A percentile compares a stretch with the other conserved stretches of the same genome.
Conservation (phyloP, 2,797 vertebrate species). For the Mustela erminea region DNA sequence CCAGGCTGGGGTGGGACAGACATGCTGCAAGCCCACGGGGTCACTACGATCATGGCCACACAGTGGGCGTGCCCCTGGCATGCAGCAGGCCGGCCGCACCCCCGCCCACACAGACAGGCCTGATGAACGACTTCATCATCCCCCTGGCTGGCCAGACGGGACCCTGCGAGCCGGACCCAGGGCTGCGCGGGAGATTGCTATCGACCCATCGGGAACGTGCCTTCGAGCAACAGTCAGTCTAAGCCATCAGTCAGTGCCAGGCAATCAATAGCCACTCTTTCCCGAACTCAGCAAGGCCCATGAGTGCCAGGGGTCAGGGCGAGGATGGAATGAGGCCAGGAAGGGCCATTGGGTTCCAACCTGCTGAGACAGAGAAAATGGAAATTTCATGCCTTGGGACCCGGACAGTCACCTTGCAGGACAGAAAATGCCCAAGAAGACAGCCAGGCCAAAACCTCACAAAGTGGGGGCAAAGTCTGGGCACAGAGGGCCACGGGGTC, state of each 20-base stretch:
- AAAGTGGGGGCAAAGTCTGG: too few relatives aligned
- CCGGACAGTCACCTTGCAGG: background rate
- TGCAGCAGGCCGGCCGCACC: constrained; percentile 69
- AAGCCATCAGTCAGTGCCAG: constrained; percentile 79
- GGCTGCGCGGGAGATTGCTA: constrained; percentile 69
- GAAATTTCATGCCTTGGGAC: constrained; percentile 71
- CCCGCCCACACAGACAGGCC: constrained; percentile 73
- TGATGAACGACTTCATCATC: constrained; percentile 82
- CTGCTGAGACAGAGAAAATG: constrained; percentile 60
- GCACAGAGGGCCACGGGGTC: background rate
- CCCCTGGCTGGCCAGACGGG: constrained; percentile 52
- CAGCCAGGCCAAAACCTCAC: background rate
- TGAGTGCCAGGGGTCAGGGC: constrained; percentile 33
- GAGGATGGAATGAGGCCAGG: constrained; percentile 32
- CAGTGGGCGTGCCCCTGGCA: background rate
- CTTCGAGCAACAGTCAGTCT: constrained; percentile 75
- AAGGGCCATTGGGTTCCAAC: constrained; percentile 2
- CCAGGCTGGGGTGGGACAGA: background rate
- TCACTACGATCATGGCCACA: too few relatives aligned
- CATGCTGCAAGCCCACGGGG: accelerated
- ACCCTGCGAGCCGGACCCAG: constrained; percentile 62
- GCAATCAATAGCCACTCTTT: constrained; percentile 84
- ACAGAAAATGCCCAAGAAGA: constrained; percentile 58
- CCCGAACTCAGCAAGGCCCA: constrained; percentile 65
- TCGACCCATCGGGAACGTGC: constrained; percentile 56